Evolutionary conservation across 1,140 invertebrate species (phyloP).

Genomic region (Vanessa atalanta): DNA sequence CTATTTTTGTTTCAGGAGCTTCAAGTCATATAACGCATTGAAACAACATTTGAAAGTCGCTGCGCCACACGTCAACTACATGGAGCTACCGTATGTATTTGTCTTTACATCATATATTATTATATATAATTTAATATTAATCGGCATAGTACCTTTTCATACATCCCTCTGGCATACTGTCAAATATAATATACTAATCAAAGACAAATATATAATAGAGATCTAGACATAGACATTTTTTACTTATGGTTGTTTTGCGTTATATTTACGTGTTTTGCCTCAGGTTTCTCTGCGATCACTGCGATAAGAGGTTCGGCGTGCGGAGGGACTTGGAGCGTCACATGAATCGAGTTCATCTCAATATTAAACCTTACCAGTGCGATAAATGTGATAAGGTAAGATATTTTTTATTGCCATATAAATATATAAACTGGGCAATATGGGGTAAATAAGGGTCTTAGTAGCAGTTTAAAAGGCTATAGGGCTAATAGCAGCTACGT

Average conservation of each 20-base stretch:
- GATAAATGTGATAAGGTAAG: conserved; percentile 67
- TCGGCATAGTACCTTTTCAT: too few species aligned
- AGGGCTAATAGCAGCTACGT: too few species aligned
- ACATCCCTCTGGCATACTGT: too few species aligned
- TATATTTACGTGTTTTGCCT: conserved; percentile 13
- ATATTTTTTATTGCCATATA: background rate
- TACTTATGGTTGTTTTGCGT: too few species aligned
- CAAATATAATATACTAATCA: too few species aligned
- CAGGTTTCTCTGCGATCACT: conserved; percentile 61
- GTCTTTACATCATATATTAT: too few species aligned
- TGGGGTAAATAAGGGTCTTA: too few species aligned
- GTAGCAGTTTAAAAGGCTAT: too few species aligned
- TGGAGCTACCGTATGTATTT: conserved; percentile 59
- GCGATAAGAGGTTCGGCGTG: conserved; percentile 63
- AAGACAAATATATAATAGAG: too few species aligned
- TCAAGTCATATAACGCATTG: conserved; percentile 52
- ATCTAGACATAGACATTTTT: too few species aligned
- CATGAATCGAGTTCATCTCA: conserved; percentile 63
- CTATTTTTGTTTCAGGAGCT: conserved; percentile 55
- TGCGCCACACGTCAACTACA: conserved; percentile 51
- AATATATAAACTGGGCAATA: background rate
- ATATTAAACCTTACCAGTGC: conserved; percentile 61
- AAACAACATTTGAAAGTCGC: conserved; percentile 62
- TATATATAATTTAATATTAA: too few species aligned
- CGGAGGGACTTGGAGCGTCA: conserved; percentile 59